Conservation (phyloP, 1,140 invertebrate genomes). For the Pseudomyrmex gracilis region DNA sequence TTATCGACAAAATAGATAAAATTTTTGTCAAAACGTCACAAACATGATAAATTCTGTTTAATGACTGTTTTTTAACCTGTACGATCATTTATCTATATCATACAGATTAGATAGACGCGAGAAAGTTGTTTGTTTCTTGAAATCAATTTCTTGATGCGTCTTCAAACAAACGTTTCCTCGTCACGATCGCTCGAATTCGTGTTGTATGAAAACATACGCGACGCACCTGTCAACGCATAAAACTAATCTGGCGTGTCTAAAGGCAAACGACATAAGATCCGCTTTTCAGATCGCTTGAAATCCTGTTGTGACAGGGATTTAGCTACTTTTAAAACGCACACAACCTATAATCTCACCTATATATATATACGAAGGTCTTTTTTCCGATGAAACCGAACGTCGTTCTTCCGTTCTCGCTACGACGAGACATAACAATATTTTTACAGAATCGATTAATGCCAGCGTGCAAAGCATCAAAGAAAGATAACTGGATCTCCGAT, state of each 20-base stretch:
- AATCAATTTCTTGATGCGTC: conserved; percentile 43
- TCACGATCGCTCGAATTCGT: conserved; percentile 37
- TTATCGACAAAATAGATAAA: too few species aligned
- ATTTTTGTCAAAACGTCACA: too few species aligned
- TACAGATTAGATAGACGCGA: conserved; percentile 2
- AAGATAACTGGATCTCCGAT: conserved; percentile 26
- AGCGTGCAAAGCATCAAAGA: conserved; percentile 42
- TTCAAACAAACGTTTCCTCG: conserved; percentile 3
- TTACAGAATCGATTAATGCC: conserved; percentile 14
- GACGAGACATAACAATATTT: conserved; percentile 35
- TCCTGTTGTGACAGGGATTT: conserved; percentile 71
- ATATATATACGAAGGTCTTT: conserved; percentile 48
- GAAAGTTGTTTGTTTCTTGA: conserved; percentile 18
- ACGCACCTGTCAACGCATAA: conserved; percentile 51
- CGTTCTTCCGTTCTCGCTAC: background rate
- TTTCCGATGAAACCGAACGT: conserved; percentile 46
- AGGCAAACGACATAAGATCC: conserved; percentile 52
- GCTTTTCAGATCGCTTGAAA: conserved; percentile 39
- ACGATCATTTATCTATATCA: background rate
- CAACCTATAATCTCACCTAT: conserved; percentile 45
- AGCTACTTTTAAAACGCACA: conserved; percentile 29
- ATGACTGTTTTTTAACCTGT: background rate
- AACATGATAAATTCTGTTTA: background rate
- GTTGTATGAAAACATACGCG: conserved; percentile 28
- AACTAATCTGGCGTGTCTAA: conserved; percentile 52